Evolutionary conservation across 2,888 invertebrate species (phyloP).

Genomic region (Drosophila pseudotalamancana): DNA sequence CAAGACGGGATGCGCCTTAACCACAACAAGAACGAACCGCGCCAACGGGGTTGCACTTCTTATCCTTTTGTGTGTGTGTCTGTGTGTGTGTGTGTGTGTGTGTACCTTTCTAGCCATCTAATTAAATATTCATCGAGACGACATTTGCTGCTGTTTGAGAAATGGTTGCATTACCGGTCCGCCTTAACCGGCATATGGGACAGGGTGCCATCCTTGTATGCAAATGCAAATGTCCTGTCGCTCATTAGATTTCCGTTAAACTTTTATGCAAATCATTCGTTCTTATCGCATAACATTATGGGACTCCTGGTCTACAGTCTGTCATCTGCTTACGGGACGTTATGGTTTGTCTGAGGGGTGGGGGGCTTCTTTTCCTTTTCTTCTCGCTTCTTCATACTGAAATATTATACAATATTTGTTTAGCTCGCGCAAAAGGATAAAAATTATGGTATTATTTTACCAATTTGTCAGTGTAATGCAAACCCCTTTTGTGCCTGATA

Average conservation of each 20-base stretch:
- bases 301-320: slow-evolving; percentile 19
- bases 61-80: slow-evolving; percentile 36
- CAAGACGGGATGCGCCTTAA: slow-evolving; percentile 57
- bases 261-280: slow-evolving; percentile 73
- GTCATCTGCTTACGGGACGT: slow-evolving; percentile 72
- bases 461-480: slow-evolving; percentile 76
- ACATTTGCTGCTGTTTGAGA: slow-evolving; percentile 71
- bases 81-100: too few relatives aligned
- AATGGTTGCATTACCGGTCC: slow-evolving; percentile 60
- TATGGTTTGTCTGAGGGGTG: slow-evolving; percentile 34
- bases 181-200: slow-evolving; percentile 6
- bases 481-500: slow-evolving; percentile 59
- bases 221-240: slow-evolving; percentile 42
- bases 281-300: slow-evolving; percentile 11
- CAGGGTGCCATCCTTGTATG: slow-evolving; percentile 41
- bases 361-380: slow-evolving; percentile 13
- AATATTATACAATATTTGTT: slow-evolving; percentile 78
- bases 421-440: slow-evolving; percentile 70
- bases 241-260: slow-evolving; percentile 79
- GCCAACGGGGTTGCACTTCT: slow-evolving; percentile 53
- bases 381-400: slow-evolving; percentile 26
- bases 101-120: slow-evolving; percentile 61
- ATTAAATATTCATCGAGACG: slow-evolving; percentile 82
- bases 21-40: slow-evolving; percentile 56
- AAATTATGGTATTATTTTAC: slow-evolving; percentile 78